A percentile compares a stretch with the other conserved stretches of the same genome.
Conservation (phyloP, 2,797 vertebrate genomes). For the Manis crassicaudata region DNA sequence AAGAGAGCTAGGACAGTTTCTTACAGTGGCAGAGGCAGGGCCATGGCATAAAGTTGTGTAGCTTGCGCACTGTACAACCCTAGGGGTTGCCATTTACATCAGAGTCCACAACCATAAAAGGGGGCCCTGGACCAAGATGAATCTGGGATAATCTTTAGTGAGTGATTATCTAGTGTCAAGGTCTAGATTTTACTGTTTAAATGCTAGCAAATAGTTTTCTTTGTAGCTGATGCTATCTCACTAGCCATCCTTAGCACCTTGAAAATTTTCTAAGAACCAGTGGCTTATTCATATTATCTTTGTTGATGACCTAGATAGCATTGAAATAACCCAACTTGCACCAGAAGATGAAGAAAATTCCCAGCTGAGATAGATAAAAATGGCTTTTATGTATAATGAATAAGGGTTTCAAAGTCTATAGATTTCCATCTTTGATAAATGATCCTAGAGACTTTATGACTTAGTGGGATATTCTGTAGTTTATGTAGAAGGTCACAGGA, state of each 20-base stretch:
- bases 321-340: background rate
- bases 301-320: constrained; percentile 4
- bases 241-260: background rate
- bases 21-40: background rate
- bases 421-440: background rate
- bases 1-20: constrained; percentile 35
- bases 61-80: background rate
- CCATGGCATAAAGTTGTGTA: background rate
- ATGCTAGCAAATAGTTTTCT: constrained; percentile 34
- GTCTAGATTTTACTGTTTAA: constrained; percentile 37
- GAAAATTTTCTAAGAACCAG: constrained; percentile 32
- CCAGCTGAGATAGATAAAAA: constrained; percentile 40
- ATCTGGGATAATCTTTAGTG: constrained; percentile 29
- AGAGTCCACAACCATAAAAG: background rate
- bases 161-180: constrained; percentile 8
- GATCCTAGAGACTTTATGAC: background rate
- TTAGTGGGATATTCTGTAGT: background rate
- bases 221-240: constrained; percentile 11
- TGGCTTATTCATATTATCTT: constrained; percentile 7
- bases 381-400: background rate
- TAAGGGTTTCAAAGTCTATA: constrained; percentile 27
- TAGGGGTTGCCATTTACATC: background rate
- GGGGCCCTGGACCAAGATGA: background rate
- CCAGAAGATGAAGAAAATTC: constrained; percentile 18
- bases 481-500: constrained; percentile 1